These are phyloP conservation scores for Listronotus oregonensis DNA, from an alignment of 1,140 invertebrate genomes.

Conservation along the genomic window DNA sequence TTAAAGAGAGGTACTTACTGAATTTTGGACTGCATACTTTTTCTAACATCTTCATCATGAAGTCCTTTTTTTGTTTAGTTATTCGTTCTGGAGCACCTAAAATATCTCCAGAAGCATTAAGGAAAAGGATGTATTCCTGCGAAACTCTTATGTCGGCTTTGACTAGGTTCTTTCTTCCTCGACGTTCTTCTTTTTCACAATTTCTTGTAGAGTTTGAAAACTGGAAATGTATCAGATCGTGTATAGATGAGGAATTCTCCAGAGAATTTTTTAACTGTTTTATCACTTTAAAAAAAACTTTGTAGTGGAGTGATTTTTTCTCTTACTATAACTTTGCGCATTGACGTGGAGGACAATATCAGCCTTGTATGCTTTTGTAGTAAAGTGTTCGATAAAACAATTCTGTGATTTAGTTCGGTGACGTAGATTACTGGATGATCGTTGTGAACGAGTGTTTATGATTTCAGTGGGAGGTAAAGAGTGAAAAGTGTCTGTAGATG, in stretches of 20 bases:
- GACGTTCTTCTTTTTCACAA: conserved; percentile 10
- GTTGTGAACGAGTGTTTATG: conserved; percentile 35
- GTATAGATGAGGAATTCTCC: conserved; percentile 13
- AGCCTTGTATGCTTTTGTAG: conserved; percentile 47
- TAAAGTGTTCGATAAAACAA: conserved; percentile 46
- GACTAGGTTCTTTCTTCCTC: conserved; percentile 39
- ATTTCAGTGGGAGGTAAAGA: conserved; percentile 6
- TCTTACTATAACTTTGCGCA: conserved; percentile 41
- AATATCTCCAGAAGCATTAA: conserved; percentile 45
- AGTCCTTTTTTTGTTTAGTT: conserved; percentile 23
- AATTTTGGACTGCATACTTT: conserved; percentile 26
- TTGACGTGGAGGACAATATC: conserved; percentile 47
- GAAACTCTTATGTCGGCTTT: conserved; percentile 46
- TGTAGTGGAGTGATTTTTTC: conserved; percentile 38
- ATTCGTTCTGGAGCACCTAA: conserved; percentile 42
- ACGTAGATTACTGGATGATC: conserved; percentile 33
- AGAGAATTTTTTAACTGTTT: conserved; percentile 38
- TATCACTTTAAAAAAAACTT: conserved; percentile 45
- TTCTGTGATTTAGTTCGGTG: conserved; percentile 14
- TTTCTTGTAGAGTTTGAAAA: conserved; percentile 18
- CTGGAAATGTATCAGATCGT: conserved; percentile 10
- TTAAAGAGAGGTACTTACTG: conserved; percentile 26
- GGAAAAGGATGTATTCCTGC: conserved; percentile 51
- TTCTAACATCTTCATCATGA: conserved; percentile 24
- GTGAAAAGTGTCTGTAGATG: conserved; percentile 15